Evolutionary conservation across 2,888 invertebrate species (phyloP).

Genomic region (Bhutanitis thaidina): DNA sequence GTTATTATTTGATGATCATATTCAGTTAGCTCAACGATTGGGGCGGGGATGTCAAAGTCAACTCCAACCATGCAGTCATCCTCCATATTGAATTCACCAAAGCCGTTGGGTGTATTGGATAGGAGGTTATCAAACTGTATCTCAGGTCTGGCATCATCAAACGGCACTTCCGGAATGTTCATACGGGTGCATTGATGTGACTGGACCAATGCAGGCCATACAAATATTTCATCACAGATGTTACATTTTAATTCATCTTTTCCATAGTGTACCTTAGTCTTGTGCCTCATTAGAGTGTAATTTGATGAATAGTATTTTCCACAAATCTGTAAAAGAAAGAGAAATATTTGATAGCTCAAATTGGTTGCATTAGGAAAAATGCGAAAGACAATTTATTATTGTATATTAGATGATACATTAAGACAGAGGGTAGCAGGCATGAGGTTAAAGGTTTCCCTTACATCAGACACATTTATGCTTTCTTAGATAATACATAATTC

Average conservation of each 20-base stretch:
- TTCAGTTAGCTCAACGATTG: constrained; percentile 52
- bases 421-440: too few relatives aligned
- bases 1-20: constrained; percentile 30
- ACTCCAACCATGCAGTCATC: constrained; percentile 49
- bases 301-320: constrained; percentile 49
- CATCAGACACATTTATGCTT: too few relatives aligned
- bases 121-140: constrained; percentile 49
- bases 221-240: constrained; percentile 58
- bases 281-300: constrained; percentile 53
- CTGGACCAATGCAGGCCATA: constrained; percentile 52
- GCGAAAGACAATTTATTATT: too few relatives aligned
- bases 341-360: too few relatives aligned
- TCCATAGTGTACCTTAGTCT: constrained; percentile 38
- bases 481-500: too few relatives aligned
- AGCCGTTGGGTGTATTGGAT: constrained; percentile 30
- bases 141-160: constrained; percentile 54
- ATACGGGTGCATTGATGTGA: constrained; percentile 55
- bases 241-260: constrained; percentile 43
- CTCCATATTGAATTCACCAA: constrained; percentile 47
- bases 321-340: constrained; percentile 43
- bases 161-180: constrained; percentile 49
- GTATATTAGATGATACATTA: too few relatives aligned
- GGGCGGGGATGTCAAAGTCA: constrained; percentile 64
- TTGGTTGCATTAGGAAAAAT: too few relatives aligned
- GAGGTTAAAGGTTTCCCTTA: too few relatives aligned